phyloP scores from a whole-genome alignment of 2,888 invertebrate genomes.

The Hemithea aestivaria region DNA sequence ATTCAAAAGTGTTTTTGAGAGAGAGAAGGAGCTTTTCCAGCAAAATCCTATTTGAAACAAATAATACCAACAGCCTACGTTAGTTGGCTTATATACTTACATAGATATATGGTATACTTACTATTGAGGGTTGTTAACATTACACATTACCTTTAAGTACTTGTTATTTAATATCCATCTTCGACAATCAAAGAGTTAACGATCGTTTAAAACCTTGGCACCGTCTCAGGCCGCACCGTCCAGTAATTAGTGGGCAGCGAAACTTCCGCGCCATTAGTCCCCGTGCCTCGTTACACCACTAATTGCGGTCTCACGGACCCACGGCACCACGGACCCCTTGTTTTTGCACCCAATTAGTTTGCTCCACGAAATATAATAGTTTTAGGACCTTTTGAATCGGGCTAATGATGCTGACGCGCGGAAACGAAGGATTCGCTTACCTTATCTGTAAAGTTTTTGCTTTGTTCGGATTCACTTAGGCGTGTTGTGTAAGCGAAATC shows the following conservation, averaged over 20 bases:
- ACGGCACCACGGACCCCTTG: constrained; percentile 28
- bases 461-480: constrained; percentile 4
- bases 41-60: too few species aligned
- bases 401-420: constrained; percentile 29
- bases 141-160: background rate
- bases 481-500: constrained; percentile 3
- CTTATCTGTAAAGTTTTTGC: constrained; percentile 3
- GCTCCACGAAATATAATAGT: constrained; percentile 30
- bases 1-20: too few species aligned
- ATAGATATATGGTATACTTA: too few species aligned
- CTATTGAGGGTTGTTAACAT: too few species aligned
- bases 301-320: constrained; percentile 58
- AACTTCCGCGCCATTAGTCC: constrained; percentile 64
- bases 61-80: too few species aligned
- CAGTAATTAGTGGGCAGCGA: constrained; percentile 54
- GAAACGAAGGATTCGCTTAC: constrained; percentile 15
- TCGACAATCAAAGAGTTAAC: constrained; percentile 17
- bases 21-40: too few species aligned
- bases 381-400: constrained; percentile 28
- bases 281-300: constrained; percentile 54
- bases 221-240: constrained; percentile 25
- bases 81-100: too few species aligned
- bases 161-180: constrained; percentile 8
- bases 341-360: constrained; percentile 58
- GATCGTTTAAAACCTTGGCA: constrained; percentile 22